A percentile compares a stretch with the other conserved stretches of the same genome.
phyloP scores from a whole-genome alignment of 1,140 invertebrate species.

The Melitaea cinxia region DNA sequence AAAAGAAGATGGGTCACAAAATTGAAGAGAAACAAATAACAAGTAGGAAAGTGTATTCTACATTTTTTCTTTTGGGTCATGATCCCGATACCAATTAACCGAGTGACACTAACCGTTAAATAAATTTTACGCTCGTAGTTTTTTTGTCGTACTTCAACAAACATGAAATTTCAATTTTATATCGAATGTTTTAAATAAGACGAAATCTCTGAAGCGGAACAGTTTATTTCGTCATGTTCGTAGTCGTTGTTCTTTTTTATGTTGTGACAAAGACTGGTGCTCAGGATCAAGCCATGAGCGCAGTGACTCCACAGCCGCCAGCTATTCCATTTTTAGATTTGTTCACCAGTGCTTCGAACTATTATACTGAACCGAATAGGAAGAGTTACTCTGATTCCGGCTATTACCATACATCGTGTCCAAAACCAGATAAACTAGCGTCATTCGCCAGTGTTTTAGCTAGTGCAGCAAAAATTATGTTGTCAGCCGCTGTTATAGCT shows the following conservation, averaged over 20 bases:
- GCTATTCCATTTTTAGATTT: slow-evolving; percentile 65
- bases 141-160: slow-evolving; percentile 56
- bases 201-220: slow-evolving; percentile 57
- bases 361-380: slow-evolving; percentile 59
- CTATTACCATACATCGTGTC: slow-evolving; percentile 57
- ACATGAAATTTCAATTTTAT: slow-evolving; percentile 72
- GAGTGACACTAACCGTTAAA: slow-evolving; percentile 48
- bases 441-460: slow-evolving; percentile 67
- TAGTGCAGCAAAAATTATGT: slow-evolving; percentile 74
- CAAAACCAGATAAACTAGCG: slow-evolving; percentile 62
- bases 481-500: slow-evolving; percentile 64
- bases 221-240: slow-evolving; percentile 71
- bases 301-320: slow-evolving; percentile 46
- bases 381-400: slow-evolving; percentile 64
- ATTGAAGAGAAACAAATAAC: neutral
- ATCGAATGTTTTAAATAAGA: slow-evolving; percentile 68
- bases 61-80: slow-evolving; percentile 5
- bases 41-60: neutral
- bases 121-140: slow-evolving; percentile 49
- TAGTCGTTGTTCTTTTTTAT: slow-evolving; percentile 59
- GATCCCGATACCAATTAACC: slow-evolving; percentile 37
- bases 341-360: slow-evolving; percentile 64
- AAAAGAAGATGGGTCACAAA: neutral
- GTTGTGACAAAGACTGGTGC: slow-evolving; percentile 48
- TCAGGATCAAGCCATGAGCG: slow-evolving; percentile 64